Conservation (phyloP, 2,888 invertebrate species). For the Melinaea marsaeus region DNA sequence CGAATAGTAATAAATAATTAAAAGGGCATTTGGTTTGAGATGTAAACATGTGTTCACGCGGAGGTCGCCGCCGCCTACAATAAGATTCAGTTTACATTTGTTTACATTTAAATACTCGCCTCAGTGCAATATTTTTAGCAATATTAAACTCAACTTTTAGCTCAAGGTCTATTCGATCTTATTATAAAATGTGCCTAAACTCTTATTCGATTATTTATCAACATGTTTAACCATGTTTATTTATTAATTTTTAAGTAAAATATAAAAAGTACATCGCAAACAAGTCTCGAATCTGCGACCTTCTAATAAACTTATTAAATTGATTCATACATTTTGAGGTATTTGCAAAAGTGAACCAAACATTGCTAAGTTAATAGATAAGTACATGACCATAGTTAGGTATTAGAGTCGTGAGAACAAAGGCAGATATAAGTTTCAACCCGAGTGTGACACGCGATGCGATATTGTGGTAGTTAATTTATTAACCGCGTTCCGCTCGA, state of each 20-base stretch:
- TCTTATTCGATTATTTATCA: no score
- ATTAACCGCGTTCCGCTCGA: constrained; percentile 61
- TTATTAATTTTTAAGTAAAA: no score
- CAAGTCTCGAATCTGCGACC: no score
- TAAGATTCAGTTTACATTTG: constrained; percentile 18
- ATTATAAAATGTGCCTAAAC: no score
- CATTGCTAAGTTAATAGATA: not conserved
- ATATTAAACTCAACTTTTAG: constrained; percentile 22
- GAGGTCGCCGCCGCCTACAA: constrained; percentile 55
- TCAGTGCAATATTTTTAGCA: constrained; percentile 50
- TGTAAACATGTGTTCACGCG: constrained; percentile 69
- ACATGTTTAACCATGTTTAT: no score
- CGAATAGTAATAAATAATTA: constrained; percentile 35
- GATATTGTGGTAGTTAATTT: constrained; percentile 51
- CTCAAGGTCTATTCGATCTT: constrained; percentile 13
- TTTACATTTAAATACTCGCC: constrained; percentile 42
- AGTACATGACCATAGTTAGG: constrained; percentile 16
- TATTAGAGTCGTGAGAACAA: constrained; percentile 28
- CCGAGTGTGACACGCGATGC: constrained; percentile 25
- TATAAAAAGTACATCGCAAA: no score
- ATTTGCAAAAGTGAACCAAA: no score
- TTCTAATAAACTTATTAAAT: no score
- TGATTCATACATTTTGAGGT: no score
- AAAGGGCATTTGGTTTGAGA: constrained; percentile 50
- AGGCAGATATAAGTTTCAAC: constrained; percentile 26